Percentiles rank a stretch among this genome's conserved stretches.
These are phyloP conservation scores for Chorisops tibialis DNA, from an alignment of 2,888 invertebrate species.

Conservation along the genomic window DNA sequence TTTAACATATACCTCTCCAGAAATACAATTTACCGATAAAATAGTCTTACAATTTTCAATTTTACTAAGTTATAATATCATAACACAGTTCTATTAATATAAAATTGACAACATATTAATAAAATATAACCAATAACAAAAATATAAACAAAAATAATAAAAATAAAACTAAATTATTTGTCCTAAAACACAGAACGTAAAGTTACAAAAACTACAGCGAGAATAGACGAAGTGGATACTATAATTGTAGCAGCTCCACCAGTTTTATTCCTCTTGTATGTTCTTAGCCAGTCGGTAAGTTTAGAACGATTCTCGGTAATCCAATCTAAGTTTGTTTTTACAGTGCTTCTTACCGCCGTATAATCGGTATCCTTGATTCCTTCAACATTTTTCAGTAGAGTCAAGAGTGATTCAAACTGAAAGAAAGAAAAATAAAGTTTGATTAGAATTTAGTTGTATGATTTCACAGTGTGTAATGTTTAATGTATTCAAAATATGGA, in stretches of 20 bases:
- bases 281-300: constrained; percentile 4
- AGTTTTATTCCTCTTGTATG: not conserved
- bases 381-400: not conserved
- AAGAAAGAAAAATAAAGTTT: not conserved
- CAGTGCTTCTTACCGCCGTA: not conserved
- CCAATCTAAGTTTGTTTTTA: constrained; percentile 7
- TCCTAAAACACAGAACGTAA: not conserved
- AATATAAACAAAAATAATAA: too few species aligned
- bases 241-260: constrained; percentile 4
- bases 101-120: too few species aligned
- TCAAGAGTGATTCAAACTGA: constrained; percentile 6
- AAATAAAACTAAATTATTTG: not conserved
- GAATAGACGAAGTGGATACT: not conserved
- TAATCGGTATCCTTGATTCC: not conserved
- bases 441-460: not conserved
- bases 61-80: too few species aligned
- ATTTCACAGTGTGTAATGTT: too few species aligned
- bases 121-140: too few species aligned
- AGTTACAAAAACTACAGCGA: not conserved
- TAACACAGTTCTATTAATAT: too few species aligned
- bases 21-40: too few species aligned
- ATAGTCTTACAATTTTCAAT: too few species aligned
- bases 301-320: not conserved
- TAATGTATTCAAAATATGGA: too few species aligned
- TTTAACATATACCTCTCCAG: too few species aligned